phyloP scores from a whole-genome alignment of 2,888 invertebrate species.

The Rhodophaea formosa region DNA sequence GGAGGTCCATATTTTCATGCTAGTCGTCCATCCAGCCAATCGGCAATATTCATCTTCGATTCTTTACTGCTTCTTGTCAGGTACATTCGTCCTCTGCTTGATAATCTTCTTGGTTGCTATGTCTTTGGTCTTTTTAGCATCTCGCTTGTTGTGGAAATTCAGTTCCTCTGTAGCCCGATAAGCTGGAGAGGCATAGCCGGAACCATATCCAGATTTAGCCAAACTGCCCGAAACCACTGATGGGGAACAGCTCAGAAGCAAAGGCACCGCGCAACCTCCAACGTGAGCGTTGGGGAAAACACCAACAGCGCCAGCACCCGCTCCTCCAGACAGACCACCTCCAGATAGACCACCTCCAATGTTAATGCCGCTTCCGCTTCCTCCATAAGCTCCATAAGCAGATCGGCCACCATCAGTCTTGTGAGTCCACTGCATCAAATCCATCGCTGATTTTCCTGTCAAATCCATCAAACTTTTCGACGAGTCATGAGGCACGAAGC shows the following conservation, averaged over 20 bases:
- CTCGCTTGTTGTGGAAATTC: constrained; percentile 58
- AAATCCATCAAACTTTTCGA: constrained; percentile 48
- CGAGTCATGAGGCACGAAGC: constrained; percentile 38
- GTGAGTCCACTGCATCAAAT: constrained; percentile 48
- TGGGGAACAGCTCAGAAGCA: constrained; percentile 70
- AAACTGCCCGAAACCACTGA: constrained; percentile 63
- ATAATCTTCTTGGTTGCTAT: constrained; percentile 28
- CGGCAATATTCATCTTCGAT: not conserved
- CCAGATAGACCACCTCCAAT: constrained; percentile 21
- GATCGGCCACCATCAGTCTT: constrained; percentile 45
- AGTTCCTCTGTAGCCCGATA: constrained; percentile 60
- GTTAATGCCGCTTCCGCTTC: constrained; percentile 17
- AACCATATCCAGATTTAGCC: constrained; percentile 48
- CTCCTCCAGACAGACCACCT: constrained; percentile 26
- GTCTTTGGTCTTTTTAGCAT: constrained; percentile 42
- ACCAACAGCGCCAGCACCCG: constrained; percentile 55
- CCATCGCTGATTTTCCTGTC: constrained; percentile 36
- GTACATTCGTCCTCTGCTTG: constrained; percentile 19
- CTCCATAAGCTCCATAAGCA: constrained; percentile 38
- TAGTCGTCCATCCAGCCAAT: not conserved
- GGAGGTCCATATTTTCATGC: not conserved
- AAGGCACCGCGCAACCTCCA: constrained; percentile 65
- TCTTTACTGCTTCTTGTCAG: constrained; percentile 20
- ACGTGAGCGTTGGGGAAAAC: constrained; percentile 65
- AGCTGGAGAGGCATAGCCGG: constrained; percentile 43